Evolutionary conservation across 2,113 vertebrate genomes (phyloP).

Genomic region (Hipposideros armiger): DNA sequence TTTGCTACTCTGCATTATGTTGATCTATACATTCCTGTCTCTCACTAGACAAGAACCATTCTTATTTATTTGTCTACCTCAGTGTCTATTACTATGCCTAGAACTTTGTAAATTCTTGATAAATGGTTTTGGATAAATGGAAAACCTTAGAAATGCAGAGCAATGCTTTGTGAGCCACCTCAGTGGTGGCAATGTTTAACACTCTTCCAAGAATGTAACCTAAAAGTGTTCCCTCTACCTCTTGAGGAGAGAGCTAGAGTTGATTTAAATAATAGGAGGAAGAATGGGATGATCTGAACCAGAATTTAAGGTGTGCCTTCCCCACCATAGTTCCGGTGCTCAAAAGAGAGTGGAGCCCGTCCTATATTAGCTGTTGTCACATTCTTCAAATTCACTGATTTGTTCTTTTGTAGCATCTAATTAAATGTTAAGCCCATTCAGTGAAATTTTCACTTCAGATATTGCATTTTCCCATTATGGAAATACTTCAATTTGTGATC

Average conservation of each 20-base stretch:
- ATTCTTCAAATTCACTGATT: not conserved
- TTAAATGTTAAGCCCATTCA: not conserved
- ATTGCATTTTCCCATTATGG: not conserved
- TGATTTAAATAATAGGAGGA: slow-evolving; percentile 3
- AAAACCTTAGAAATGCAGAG: not conserved
- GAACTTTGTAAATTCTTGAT: not conserved
- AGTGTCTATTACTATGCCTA: not conserved
- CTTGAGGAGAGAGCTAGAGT: not conserved
- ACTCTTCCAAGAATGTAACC: not conserved
- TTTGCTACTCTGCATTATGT: not conserved
- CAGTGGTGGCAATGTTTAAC: not conserved
- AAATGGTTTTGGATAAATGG: slow-evolving; percentile 22
- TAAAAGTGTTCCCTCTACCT: not conserved
- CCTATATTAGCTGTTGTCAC: not conserved
- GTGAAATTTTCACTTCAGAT: not conserved
- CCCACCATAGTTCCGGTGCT: not conserved
- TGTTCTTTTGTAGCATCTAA: not conserved
- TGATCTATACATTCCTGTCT: not conserved
- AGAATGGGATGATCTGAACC: not conserved
- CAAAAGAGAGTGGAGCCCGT: not conserved
- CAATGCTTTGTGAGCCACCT: not conserved
- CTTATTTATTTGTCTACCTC: not conserved
- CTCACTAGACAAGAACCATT: not conserved
- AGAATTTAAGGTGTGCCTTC: not conserved
- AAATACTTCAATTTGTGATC: not conserved